Evolutionary conservation across 2,113 vertebrate genomes (phyloP).

Genomic region (Stigmatopora argus): DNA sequence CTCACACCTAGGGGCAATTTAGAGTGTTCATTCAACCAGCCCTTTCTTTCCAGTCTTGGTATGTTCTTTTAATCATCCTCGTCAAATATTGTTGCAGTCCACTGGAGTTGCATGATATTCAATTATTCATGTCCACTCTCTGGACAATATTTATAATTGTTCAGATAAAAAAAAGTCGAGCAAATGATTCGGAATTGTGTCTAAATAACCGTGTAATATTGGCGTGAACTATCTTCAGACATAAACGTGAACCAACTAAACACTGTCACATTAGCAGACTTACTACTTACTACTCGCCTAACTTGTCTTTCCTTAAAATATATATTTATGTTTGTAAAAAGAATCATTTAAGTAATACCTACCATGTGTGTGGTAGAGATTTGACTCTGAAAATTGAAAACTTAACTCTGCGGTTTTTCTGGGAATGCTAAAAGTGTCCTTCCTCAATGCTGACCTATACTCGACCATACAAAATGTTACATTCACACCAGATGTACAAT

Average conservation of each 20-base stretch:
- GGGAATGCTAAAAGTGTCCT: conserved; percentile 52
- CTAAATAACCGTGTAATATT: no score
- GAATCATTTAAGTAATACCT: conserved; percentile 55
- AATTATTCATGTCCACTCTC: no score
- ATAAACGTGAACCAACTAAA: no score
- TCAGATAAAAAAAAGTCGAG: background rate
- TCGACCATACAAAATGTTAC: conserved; percentile 28
- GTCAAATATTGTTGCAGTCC: no score
- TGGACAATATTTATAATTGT: no score
- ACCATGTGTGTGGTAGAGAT: conserved; percentile 54
- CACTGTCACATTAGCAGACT: conserved; percentile 2
- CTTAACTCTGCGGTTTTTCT: conserved; percentile 48
- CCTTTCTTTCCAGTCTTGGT: no score
- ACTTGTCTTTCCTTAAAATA: conserved; percentile 34
- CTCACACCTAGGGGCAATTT: no score
- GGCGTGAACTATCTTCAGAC: no score
- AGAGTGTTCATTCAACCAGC: no score
- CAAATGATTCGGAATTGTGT: no score
- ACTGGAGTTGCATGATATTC: no score
- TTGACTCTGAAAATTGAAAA: background rate
- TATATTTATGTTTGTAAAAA: conserved; percentile 41
- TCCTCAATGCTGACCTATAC: conserved; percentile 55
- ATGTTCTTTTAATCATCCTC: no score
- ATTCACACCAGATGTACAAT: conserved; percentile 48
- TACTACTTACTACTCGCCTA: conserved; percentile 22